Base-by-base conservation (phyloP, 1,140 invertebrate genomes). In the Vollenhovia emeryi region DNA sequence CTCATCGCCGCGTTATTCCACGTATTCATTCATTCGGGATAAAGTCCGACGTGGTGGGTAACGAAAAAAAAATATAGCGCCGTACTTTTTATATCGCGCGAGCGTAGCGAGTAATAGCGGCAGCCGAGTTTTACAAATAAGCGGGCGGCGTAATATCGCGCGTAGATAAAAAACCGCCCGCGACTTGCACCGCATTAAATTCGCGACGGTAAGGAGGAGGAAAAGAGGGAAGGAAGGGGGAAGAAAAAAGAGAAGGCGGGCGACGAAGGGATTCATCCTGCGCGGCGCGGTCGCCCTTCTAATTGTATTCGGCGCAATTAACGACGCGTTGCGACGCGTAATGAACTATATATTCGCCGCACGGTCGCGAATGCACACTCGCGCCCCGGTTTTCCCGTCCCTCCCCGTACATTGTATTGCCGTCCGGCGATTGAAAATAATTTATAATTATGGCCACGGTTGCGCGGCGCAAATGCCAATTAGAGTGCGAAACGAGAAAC, bases 281-380 rank as follows among this genome's bases (percentile, higher is more conserved):
- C 62, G 69, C 40, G 21, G 36, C 62, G 69, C 40, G 27, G 40
- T 66, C 52, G 71, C 48, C 55, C 75, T 82, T 90, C 90, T 86
- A 90, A 90, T 90, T 90, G 86, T 88, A 90, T 88, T 88, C 75
- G 68, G 50, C 80, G 84, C 86, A 90, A 90, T 90, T 90, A 90
- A 90, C 89, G 89, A 90, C 84, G 86, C 50, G 86, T 68, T 86
- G 89, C 60, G 36, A 62, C 75, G 75, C 83, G 88, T 88, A 90
- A 90, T 86, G 89, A 88, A 90, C 89, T 88, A 90, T 90, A 88
- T 90, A 90, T 90, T 85, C 80, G 64, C 64, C 75, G 83, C 89
- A 55, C 83, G 84, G 62, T 74, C 36, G 66, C 59, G 59, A 60
- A 78, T 78, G 40, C 66, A 33, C 50, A 87, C 89, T 89, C 86